Conservation (phyloP, 2,113 vertebrate species). For the Camelus bactrianus region DNA sequence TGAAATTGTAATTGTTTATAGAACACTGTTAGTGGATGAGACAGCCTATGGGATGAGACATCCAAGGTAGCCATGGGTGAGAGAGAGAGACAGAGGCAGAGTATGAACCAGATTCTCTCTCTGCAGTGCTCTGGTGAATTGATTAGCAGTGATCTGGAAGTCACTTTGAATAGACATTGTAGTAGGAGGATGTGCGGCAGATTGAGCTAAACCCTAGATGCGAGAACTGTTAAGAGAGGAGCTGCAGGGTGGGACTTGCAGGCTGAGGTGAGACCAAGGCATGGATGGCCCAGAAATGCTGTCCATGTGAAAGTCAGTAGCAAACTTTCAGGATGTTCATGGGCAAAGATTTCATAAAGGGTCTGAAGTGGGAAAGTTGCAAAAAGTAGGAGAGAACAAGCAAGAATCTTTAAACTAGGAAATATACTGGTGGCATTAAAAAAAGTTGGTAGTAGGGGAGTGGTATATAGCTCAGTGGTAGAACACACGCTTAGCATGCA, state of each 20-base stretch:
- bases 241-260: neutral
- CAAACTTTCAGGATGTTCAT: neutral
- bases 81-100: neutral
- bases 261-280: neutral
- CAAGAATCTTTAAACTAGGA: constrained; percentile 36
- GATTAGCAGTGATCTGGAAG: neutral
- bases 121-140: constrained; percentile 6
- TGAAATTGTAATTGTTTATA: constrained; percentile 19
- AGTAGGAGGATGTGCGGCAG: neutral
- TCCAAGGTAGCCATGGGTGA: neutral
- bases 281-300: neutral
- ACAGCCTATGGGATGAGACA: neutral
- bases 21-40: neutral
- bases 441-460: neutral
- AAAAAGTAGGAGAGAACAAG: neutral
- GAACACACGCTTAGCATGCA: no score
- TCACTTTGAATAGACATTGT: neutral
- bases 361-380: neutral
- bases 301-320: neutral
- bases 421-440: neutral
- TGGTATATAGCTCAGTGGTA: no score
- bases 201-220: neutral
- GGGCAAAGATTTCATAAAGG: constrained; percentile 12
- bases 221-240: neutral
- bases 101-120: neutral